Conservation (phyloP, 1,140 invertebrate species). For the Heliconius eleuchia region DNA sequence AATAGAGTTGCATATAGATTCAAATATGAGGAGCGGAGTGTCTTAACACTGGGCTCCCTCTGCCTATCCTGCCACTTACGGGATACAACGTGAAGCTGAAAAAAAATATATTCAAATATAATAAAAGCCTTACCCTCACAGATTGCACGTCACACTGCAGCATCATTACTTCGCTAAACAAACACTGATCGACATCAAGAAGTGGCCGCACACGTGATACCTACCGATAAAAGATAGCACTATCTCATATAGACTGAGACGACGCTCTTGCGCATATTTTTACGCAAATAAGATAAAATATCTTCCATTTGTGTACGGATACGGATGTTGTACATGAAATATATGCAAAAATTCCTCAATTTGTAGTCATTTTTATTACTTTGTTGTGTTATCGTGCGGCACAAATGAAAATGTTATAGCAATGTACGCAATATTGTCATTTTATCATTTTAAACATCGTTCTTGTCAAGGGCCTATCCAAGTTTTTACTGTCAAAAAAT, state of each 20-base stretch:
- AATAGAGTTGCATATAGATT: not conserved
- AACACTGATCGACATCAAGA: slow-evolving; percentile 19
- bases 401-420: too few species aligned
- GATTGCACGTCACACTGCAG: slow-evolving; percentile 49
- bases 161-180: slow-evolving; percentile 44
- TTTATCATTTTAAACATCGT: too few species aligned
- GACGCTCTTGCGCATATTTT: slow-evolving; percentile 13
- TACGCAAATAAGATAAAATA: slow-evolving; percentile 7
- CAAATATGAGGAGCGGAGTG: not conserved
- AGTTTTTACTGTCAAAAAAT: too few species aligned
- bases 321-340: not conserved
- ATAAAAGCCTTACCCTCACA: slow-evolving; percentile 46
- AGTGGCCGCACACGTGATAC: slow-evolving; percentile 15
- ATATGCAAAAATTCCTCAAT: not conserved
- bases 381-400: too few species aligned
- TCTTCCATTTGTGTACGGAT: slow-evolving; percentile 9
- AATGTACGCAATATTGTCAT: too few species aligned
- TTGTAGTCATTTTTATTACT: not conserved
- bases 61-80: too few species aligned
- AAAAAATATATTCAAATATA: not conserved
- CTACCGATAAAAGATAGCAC: slow-evolving; percentile 24
- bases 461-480: too few species aligned
- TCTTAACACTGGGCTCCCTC: too few species aligned
- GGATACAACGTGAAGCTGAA: too few species aligned
- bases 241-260: slow-evolving; percentile 12